Percentiles rank a stretch among this genome's conserved stretches.
These are phyloP conservation scores for Thumatha senex DNA, from an alignment of 2,888 invertebrate genomes.

Conservation along the genomic window DNA sequence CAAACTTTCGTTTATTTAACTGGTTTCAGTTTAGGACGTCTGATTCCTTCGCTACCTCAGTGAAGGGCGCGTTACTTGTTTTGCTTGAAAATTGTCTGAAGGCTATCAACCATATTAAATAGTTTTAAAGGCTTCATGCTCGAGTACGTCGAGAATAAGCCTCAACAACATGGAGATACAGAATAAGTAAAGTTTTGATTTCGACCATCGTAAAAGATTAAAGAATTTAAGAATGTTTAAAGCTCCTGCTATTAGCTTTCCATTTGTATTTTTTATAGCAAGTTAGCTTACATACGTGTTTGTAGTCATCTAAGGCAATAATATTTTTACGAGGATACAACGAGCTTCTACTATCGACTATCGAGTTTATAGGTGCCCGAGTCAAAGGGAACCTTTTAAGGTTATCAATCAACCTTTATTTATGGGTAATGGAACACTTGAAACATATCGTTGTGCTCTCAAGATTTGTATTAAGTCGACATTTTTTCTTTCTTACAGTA, in stretches of 20 bases:
- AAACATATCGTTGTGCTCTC: slow-evolving; percentile 45
- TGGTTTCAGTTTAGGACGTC: too few species aligned
- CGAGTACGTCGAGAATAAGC: too few species aligned
- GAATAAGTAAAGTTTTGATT: not conserved
- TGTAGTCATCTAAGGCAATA: slow-evolving; percentile 23
- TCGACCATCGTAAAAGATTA: not conserved
- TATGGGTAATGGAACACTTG: slow-evolving; percentile 72
- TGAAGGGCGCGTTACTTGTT: too few species aligned
- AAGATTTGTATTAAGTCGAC: slow-evolving; percentile 37
- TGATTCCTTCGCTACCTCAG: too few species aligned
- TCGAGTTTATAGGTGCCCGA: slow-evolving; percentile 65
- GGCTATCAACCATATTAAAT: too few species aligned
- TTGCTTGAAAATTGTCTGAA: too few species aligned
- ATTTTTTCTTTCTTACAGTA: slow-evolving; percentile 53
- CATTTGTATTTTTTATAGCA: slow-evolving; percentile 5
- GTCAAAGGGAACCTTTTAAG: slow-evolving; percentile 71
- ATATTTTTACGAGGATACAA: slow-evolving; percentile 41
- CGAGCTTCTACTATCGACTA: slow-evolving; percentile 53
- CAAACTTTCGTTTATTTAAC: too few species aligned
- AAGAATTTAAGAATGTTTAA: slow-evolving; percentile 1
- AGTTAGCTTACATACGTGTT: slow-evolving; percentile 9
- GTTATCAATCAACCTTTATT: slow-evolving; percentile 71
- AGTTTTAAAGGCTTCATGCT: too few species aligned
- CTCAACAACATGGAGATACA: too few species aligned
- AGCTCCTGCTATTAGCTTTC: slow-evolving; percentile 1